Percentiles rank a stretch among this genome's conserved stretches.
Evolutionary conservation across 2,888 invertebrate genomes (phyloP).

Genomic region (Drosophila paranaensis): DNA sequence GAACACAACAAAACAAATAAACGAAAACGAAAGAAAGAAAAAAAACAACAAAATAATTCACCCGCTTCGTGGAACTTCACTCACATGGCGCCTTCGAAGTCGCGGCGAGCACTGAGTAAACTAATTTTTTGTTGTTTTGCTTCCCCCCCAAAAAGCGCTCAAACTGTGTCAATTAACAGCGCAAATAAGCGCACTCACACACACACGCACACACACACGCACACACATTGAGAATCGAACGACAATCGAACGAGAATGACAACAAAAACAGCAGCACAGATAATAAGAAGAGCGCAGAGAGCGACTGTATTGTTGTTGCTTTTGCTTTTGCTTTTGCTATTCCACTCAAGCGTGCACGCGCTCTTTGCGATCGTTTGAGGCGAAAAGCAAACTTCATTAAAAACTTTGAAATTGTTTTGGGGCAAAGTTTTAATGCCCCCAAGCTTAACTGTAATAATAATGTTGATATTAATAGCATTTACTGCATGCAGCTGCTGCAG

Average conservation of each 20-base stretch:
- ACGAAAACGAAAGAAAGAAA: neutral
- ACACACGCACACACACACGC: slow-evolving; percentile 1
- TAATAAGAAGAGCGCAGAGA: slow-evolving; percentile 25
- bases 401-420: slow-evolving; percentile 44
- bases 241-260: slow-evolving; percentile 37
- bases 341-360: neutral
- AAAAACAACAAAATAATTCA: slow-evolving; percentile 11
- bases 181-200: slow-evolving; percentile 38
- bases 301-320: neutral
- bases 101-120: slow-evolving; percentile 63
- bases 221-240: slow-evolving; percentile 43
- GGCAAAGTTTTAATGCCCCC: slow-evolving; percentile 49
- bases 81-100: slow-evolving; percentile 68
- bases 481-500: slow-evolving; percentile 32
- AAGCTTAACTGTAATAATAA: slow-evolving; percentile 44
- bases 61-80: slow-evolving; percentile 32
- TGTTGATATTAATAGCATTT: slow-evolving; percentile 47
- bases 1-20: slow-evolving; percentile 36
- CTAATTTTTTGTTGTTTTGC: slow-evolving; percentile 19
- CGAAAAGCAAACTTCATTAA: slow-evolving; percentile 36
- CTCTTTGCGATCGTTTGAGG: slow-evolving; percentile 33
- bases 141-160: slow-evolving; percentile 30
- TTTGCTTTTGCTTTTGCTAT: neutral
- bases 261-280: slow-evolving; percentile 29
- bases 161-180: slow-evolving; percentile 67